Percentiles rank a stretch among this genome's conserved stretches.
Evolutionary conservation across 1,140 invertebrate species (phyloP).

Genomic region (Pantala flavescens): DNA sequence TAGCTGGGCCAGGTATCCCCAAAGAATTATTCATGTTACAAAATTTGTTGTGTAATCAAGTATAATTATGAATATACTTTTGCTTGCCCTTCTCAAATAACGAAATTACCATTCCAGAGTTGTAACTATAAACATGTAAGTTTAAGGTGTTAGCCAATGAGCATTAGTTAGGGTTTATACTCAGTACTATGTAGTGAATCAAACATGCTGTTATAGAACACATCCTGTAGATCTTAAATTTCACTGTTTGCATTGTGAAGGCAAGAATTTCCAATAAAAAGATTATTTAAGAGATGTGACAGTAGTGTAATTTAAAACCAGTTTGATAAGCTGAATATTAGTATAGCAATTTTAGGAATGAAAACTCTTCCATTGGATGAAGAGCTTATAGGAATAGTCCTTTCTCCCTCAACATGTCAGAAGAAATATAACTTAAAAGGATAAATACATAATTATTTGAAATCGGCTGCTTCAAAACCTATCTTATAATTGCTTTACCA

Average conservation of each 20-base stretch:
- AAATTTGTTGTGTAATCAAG: neutral
- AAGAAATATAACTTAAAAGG: too few species aligned
- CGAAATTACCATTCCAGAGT: neutral
- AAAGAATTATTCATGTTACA: neutral
- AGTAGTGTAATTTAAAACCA: too few species aligned
- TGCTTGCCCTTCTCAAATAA: neutral
- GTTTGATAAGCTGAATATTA: too few species aligned
- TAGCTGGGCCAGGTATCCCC: neutral
- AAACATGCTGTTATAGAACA: neutral
- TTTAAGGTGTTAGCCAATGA: neutral
- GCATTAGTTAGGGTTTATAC: neutral
- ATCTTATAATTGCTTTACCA: too few species aligned
- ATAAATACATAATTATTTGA: too few species aligned
- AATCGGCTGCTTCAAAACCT: too few species aligned
- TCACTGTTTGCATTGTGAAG: neutral
- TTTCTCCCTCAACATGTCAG: too few species aligned
- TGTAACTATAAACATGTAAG: neutral
- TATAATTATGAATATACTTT: neutral
- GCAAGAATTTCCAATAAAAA: neutral
- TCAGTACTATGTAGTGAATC: neutral
- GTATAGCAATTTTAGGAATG: too few species aligned
- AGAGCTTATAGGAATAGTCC: too few species aligned
- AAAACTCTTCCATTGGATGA: too few species aligned
- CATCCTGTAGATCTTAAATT: neutral
- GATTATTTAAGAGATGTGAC: too few species aligned